Percentiles rank a stretch among this genome's conserved stretches.
Evolutionary conservation across 2,113 vertebrate species (phyloP).

Genomic region (Eleginops maclovinus): DNA sequence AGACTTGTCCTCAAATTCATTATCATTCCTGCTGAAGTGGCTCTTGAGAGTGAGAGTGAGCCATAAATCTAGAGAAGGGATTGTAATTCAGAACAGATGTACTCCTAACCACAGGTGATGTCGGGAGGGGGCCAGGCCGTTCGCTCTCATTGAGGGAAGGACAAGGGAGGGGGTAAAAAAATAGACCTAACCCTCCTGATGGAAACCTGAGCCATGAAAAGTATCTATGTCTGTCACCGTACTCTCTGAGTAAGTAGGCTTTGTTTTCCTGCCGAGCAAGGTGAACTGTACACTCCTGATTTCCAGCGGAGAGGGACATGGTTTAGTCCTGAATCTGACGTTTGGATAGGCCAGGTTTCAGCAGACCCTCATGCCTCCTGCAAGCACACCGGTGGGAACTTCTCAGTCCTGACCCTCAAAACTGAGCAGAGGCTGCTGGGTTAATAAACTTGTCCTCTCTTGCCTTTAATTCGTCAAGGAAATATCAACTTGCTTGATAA

Average conservation of each 20-base stretch:
- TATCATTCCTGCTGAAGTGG: conserved; percentile 81
- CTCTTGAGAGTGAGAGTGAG: conserved; percentile 61
- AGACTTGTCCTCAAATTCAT: conserved; percentile 79
- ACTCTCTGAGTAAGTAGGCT: conserved; percentile 30
- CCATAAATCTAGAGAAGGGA: conserved; percentile 78
- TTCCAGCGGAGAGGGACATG: conserved; percentile 45
- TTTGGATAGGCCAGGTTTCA: conserved; percentile 41
- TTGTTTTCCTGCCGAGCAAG: conserved; percentile 58
- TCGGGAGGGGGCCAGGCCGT: conserved; percentile 65
- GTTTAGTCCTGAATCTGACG: conserved; percentile 13
- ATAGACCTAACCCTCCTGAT: conserved; percentile 26
- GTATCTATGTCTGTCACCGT: conserved; percentile 60
- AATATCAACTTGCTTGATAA: conserved; percentile 36
- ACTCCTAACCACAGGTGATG: conserved; percentile 85
- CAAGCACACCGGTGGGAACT: conserved; percentile 53
- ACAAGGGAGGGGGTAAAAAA: conserved; percentile 7
- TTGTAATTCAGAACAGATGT: conserved; percentile 84
- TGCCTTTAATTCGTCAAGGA: background rate
- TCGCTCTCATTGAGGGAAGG: conserved; percentile 53
- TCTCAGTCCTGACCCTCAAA: conserved; percentile 9
- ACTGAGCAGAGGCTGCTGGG: conserved; percentile 30
- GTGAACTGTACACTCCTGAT: conserved; percentile 33
- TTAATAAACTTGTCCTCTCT: conserved; percentile 43
- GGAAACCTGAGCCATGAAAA: conserved; percentile 68
- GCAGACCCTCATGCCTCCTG: conserved; percentile 19